Base-by-base conservation (phyloP, 2,113 vertebrate species). In the Orientallactaga bullata region DNA sequence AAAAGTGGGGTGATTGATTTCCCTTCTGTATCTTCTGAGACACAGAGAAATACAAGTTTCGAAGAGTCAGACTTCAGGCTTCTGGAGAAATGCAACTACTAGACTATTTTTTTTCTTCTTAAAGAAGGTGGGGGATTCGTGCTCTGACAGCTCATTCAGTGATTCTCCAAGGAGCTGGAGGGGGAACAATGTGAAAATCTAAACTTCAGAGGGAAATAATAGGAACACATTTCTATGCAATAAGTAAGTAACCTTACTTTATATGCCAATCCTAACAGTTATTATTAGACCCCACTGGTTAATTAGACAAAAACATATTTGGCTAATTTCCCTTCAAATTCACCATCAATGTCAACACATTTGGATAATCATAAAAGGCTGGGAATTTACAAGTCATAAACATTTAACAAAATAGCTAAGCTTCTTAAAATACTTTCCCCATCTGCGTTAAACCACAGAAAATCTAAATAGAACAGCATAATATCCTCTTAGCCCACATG, bases 391-490 rank as follows among this genome's bases (percentile, higher is more conserved):
- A 97, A 97, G 95, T 91, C 90, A 96, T 96, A 97, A 97, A 98
- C 84, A 94, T 97, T 97, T 96, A 96, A 97, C 97, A 97, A 96
- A 98, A 94, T 94, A 92, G 85, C 90, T 96, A 97, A 96, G 95
- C 97, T 96, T 97, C 96, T 97, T 97, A 98, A 97, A 98, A 98
- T 97, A 97, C 93, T 95, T 96, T 88, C 30, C 66, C 90, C 93
- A 96, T 97, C 96, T 92, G 97, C 82, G 88, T 95, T 96, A 96
- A 97, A 95, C 95, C 94, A 96, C 95, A 97, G 95, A 91, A 98
- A 97, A 97, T 95, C 17, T 87, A 97, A 92, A 94, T 92, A 66
- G 95, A 96, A 87, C 65, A 95, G 74, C 58, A 89, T 47, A 87
- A 84, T 66, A 93, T 93, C 76, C 86, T 18, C 9, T 74, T 8